phyloP scores from a whole-genome alignment of 2,797 vertebrate species.

The Danio aesculapii region DNA sequence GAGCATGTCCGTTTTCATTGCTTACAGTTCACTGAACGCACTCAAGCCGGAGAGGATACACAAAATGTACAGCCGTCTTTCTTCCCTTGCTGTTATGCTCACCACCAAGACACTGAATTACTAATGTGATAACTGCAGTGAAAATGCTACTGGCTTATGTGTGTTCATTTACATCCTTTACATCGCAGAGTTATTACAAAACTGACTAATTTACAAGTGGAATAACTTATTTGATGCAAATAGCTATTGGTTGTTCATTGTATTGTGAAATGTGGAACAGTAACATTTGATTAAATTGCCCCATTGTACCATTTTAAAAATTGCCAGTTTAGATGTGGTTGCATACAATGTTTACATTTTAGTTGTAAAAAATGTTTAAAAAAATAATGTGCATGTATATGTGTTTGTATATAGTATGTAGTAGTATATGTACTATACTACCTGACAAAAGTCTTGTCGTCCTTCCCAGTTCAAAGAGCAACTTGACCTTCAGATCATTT shows the following conservation, averaged over 20 bases:
- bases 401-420: too few relatives aligned
- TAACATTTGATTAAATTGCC: not conserved
- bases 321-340: too few relatives aligned
- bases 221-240: not conserved
- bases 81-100: constrained; percentile 5
- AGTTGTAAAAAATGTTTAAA: too few relatives aligned
- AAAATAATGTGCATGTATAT: too few relatives aligned
- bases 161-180: too few relatives aligned
- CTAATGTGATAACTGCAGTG: not conserved
- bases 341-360: too few relatives aligned
- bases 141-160: not conserved
- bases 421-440: too few relatives aligned
- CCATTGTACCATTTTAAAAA: too few relatives aligned
- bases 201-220: not conserved
- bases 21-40: constrained; percentile 26
- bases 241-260: not conserved
- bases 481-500: too few relatives aligned
- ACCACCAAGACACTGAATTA: not conserved
- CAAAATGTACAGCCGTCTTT: constrained; percentile 12
- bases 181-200: too few relatives aligned
- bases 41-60: constrained; percentile 30
- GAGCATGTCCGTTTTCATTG: constrained; percentile 44
- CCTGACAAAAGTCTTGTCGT: too few relatives aligned
- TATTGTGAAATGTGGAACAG: not conserved
- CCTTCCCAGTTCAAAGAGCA: too few relatives aligned